Percentiles rank a stretch among this genome's conserved stretches.
Conservation (phyloP, 2,888 invertebrate genomes). For the Bhutanitis thaidina region DNA sequence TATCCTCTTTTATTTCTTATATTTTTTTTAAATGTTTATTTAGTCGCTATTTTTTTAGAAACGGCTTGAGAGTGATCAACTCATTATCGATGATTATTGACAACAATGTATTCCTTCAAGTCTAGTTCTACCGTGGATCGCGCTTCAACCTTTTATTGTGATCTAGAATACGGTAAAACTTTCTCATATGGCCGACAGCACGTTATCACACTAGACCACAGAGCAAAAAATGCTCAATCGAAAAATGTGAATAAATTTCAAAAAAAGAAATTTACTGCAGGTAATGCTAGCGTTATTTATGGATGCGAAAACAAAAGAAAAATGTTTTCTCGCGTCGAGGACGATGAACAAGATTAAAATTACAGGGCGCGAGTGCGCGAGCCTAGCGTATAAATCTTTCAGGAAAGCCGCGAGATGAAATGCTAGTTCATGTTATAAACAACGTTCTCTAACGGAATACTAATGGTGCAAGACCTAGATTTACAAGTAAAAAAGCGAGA, state of each 20-base stretch:
- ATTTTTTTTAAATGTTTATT: too few species aligned
- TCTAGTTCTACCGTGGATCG: too few species aligned
- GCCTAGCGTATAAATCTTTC: constrained; percentile 43
- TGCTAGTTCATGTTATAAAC: constrained; percentile 38
- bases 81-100: too few species aligned
- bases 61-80: too few species aligned
- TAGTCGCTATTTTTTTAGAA: too few species aligned
- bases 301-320: constrained; percentile 18
- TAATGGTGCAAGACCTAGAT: constrained; percentile 34
- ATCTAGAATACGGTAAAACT: too few species aligned
- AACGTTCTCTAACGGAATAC: constrained; percentile 28
- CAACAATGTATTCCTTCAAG: too few species aligned
- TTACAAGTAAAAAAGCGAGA: constrained; percentile 23
- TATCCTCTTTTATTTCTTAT: too few species aligned
- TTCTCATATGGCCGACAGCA: too few species aligned
- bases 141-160: too few species aligned
- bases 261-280: constrained; percentile 7
- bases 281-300: constrained; percentile 4
- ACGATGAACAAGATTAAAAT: constrained; percentile 63
- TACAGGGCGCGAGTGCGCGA: constrained; percentile 44
- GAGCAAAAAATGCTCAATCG: not conserved
- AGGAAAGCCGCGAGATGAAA: constrained; percentile 30
- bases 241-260: not conserved
- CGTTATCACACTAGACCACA: too few species aligned
- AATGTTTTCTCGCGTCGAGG: constrained; percentile 21